Evolutionary conservation across 2,888 invertebrate species (phyloP), one percentile per base, ranked within the genome.

Genomic region (Drosophila mulleri): DNA sequence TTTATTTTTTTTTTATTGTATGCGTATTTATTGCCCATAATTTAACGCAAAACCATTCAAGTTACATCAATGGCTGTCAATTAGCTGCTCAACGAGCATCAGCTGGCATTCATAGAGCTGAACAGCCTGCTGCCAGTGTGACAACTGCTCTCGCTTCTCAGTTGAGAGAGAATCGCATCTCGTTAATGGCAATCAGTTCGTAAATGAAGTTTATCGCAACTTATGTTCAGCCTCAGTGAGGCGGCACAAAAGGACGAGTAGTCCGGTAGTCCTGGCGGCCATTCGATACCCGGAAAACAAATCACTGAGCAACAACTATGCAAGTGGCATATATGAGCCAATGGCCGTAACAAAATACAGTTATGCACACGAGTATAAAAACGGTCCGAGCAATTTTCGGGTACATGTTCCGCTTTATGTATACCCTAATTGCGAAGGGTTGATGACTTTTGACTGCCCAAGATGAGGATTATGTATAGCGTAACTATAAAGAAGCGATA

Each of bases 161-260:
- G 18, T 18, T 29, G n/a, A 12, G 12, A 6, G 18, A 18, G 6
- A 26, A 48, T 11, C 29, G n/a, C 29, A 41, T 52, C 48, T 76
- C 29, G 68, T 72, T 50, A 76, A 81, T 64, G 72, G 67, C 44
- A 73, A 80, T n/a, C 83, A 76, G 59, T 41, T 82, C 52, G 68
- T 78, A 53, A 70, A 65, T 14, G 70, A 7, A 7, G 23, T 45
- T 45, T 3, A 67, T 71, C 11, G 65, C 67, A 45, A 50, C 58
- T 20, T 48, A 45, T 26, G 62, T 72, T 8, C 68, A 63, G 64
- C 67, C 58, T 2, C 48, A 69, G 4, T 48, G 50, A 50, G 62
- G 41, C 44, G 45, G 57, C 50, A 65, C 37, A 66, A 57, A 65
- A 45, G 26, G 32, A 52, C 41, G 29, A 52, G 47, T 32, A 16